Evolutionary conservation across 2,113 vertebrate genomes (phyloP), one percentile per base, ranked within the genome.

Genomic region (Paramormyrops kingsleyae): DNA sequence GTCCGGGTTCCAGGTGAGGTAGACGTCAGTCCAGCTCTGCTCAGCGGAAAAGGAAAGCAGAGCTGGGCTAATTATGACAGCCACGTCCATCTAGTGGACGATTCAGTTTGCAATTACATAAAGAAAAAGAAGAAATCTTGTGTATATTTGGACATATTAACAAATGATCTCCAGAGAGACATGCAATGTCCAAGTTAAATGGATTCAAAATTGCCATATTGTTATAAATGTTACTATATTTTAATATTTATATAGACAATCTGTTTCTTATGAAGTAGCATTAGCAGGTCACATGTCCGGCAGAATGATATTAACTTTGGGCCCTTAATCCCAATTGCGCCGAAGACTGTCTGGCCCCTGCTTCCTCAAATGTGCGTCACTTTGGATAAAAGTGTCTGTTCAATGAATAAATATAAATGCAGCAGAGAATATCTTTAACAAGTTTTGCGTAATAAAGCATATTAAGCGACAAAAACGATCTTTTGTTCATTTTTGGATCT

Each of bases 1-100:
- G 39, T 96, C 95, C 66, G 95, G 95, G 91, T 98, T 97, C 97
- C 97, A 98, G 86, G 94, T 94, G 59, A 98, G 95, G 93, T 98
- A 98, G 74, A 95, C 90, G 53, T 98, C 97, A 84, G 95, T 95
- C 97, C 97, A 98, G 74, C 93, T 92, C 97, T 97, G 92, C 87
- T 8, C 91, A 27, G 44, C n/a, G 84, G 42, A 27, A 10, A 27
- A 52, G 35, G 17, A 19, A 62, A 90, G n/a, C 27, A 39, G 2
- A 17, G 5, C 8, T 49, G 5, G 66, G 35, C 3, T 70, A 47
- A 47, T 13, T 46, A 89, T 19, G 4, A 59, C 50, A n/a, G 35
- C 39, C 5, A n/a, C 12, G 6, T 24, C n/a, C 27, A 24, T 62
- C 21, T 8, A 39, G 31, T 39, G 12, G 12, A 35, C 15, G 0